Conservation (phyloP, 2,888 invertebrate genomes). For the Melanchra persicariae region DNA sequence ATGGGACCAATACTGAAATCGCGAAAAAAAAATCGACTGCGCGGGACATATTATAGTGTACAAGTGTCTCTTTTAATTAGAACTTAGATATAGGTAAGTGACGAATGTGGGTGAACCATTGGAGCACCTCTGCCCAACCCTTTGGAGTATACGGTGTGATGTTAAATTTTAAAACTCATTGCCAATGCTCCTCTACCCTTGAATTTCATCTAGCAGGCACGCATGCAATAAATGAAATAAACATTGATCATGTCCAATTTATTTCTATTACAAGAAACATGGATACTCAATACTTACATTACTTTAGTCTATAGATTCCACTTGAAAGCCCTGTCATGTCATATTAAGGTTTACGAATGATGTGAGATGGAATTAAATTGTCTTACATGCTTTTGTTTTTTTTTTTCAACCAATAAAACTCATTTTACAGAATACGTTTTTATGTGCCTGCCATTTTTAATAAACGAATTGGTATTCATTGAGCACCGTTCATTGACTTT, state of each 20-base stretch:
- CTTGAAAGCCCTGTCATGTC: constrained; percentile 8
- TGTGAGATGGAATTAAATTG: constrained; percentile 7
- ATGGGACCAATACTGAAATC: too few species aligned
- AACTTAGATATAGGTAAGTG: too few species aligned
- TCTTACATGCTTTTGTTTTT: not conserved
- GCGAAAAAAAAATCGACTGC: too few species aligned
- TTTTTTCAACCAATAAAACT: constrained; percentile 2
- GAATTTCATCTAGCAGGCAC: not conserved
- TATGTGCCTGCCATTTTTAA: not conserved
- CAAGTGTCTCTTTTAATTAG: too few species aligned
- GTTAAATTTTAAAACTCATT: too few species aligned
- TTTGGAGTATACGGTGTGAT: too few species aligned
- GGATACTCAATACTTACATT: not conserved
- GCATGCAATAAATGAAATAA: not conserved
- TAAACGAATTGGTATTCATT: not conserved
- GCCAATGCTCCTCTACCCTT: not conserved
- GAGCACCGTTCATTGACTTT: not conserved
- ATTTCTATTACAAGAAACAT: not conserved
- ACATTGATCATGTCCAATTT: not conserved
- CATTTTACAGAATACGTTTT: not conserved
- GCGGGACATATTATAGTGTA: too few species aligned
- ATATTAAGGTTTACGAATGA: constrained; percentile 8
- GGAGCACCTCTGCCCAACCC: too few species aligned
- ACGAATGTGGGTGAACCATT: too few species aligned
- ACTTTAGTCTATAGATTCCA: constrained; percentile 7